These are phyloP conservation scores for Champsocephalus esox DNA, from an alignment of 2,797 vertebrate genomes.

Conservation along the genomic window DNA sequence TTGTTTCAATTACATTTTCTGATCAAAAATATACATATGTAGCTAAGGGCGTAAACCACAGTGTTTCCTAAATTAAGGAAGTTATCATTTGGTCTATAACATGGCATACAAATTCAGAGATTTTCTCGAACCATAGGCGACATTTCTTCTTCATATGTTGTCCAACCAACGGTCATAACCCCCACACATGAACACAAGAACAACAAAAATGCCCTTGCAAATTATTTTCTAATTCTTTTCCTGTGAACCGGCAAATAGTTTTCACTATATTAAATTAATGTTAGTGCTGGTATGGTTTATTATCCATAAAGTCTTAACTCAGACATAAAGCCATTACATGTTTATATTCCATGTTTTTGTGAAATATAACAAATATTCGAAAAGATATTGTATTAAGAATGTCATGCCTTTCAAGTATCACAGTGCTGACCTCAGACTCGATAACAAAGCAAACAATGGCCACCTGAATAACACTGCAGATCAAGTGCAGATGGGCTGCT, in stretches of 20 bases:
- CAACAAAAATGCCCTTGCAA: too few relatives aligned
- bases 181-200: too few relatives aligned
- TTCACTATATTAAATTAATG: too few relatives aligned
- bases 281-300: neutral
- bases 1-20: neutral
- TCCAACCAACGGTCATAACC: too few relatives aligned
- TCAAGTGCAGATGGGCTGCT: neutral
- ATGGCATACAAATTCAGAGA: too few relatives aligned
- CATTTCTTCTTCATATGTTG: too few relatives aligned
- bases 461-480: neutral
- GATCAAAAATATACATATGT: neutral
- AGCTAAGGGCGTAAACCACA: too few relatives aligned
- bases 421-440: neutral
- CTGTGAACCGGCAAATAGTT: too few relatives aligned
- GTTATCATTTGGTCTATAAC: too few relatives aligned
- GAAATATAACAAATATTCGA: neutral
- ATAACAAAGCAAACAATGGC: neutral
- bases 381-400: neutral
- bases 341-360: neutral
- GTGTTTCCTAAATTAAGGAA: too few relatives aligned
- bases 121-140: too few relatives aligned
- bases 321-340: neutral
- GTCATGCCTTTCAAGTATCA: neutral
- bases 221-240: too few relatives aligned
- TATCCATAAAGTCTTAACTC: neutral